phyloP scores from a whole-genome alignment of 2,113 vertebrate species.

The Chloropsis cyanopogon region DNA sequence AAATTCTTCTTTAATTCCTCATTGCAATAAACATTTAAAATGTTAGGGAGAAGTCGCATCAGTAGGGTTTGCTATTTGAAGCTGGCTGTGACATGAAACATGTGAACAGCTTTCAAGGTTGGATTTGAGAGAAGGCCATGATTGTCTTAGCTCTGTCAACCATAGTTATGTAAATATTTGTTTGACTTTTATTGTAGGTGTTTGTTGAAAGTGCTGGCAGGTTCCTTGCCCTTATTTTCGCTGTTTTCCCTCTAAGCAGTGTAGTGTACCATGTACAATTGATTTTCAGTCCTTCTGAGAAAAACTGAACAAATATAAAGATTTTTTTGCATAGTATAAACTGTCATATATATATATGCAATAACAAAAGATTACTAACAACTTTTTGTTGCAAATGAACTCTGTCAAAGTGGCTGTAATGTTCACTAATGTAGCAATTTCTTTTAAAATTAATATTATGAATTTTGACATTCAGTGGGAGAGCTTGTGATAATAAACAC shows the following conservation, averaged over 20 bases:
- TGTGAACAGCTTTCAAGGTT: neutral
- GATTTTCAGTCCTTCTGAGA: neutral
- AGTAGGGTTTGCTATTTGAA: neutral
- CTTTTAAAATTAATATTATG: neutral
- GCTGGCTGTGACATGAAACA: neutral
- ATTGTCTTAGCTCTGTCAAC: neutral
- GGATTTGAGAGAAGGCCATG: neutral
- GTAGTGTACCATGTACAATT: neutral
- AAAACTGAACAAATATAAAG: neutral
- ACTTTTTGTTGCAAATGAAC: neutral
- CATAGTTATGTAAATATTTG: neutral
- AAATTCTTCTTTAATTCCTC: neutral
- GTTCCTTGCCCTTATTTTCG: neutral
- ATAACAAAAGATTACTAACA: neutral
- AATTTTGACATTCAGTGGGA: neutral
- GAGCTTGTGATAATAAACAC: neutral
- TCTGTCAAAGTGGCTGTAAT: neutral
- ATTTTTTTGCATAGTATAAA: neutral
- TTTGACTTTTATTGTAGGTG: neutral
- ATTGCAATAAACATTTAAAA: neutral
- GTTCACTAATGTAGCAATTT: neutral
- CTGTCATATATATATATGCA: neutral
- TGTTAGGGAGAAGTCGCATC: neutral
- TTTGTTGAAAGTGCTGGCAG: neutral
- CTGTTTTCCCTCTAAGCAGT: neutral